Conservation (phyloP, 1,140 invertebrate species). For the Venturia canescens region DNA sequence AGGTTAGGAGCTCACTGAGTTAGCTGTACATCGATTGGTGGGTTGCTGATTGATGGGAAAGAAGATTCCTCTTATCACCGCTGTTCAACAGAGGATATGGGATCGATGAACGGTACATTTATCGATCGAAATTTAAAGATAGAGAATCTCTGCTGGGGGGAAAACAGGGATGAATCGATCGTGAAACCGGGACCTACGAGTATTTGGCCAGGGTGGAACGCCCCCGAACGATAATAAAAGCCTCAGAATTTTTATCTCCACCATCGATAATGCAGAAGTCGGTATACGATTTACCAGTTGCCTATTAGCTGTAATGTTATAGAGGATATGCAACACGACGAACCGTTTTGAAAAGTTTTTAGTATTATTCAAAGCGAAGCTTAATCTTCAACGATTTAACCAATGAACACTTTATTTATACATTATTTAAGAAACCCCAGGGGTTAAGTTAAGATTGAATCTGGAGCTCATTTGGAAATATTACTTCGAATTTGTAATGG, state of each 20-base stretch:
- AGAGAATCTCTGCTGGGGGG: background rate
- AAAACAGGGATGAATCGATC: background rate
- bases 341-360: too few relatives aligned
- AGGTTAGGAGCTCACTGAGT: background rate
- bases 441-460: too few relatives aligned
- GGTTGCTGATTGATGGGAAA: background rate
- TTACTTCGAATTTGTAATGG: too few relatives aligned
- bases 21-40: background rate
- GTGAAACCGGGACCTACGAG: background rate
- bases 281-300: background rate
- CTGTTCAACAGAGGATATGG: background rate
- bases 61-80: background rate
- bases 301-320: too few relatives aligned
- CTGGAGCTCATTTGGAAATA: too few relatives aligned
- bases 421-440: too few relatives aligned
- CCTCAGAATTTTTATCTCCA: background rate
- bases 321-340: too few relatives aligned
- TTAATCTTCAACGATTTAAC: too few relatives aligned
- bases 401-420: too few relatives aligned
- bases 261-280: slow-evolving; percentile 20
- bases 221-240: background rate
- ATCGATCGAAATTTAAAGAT: background rate
- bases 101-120: slow-evolving; percentile 3
- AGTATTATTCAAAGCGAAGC: too few relatives aligned
- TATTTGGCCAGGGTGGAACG: slow-evolving; percentile 1